These are phyloP conservation scores for Daubentonia madagascariensis DNA, from an alignment of 2,113 vertebrate genomes.

Conservation along the genomic window DNA sequence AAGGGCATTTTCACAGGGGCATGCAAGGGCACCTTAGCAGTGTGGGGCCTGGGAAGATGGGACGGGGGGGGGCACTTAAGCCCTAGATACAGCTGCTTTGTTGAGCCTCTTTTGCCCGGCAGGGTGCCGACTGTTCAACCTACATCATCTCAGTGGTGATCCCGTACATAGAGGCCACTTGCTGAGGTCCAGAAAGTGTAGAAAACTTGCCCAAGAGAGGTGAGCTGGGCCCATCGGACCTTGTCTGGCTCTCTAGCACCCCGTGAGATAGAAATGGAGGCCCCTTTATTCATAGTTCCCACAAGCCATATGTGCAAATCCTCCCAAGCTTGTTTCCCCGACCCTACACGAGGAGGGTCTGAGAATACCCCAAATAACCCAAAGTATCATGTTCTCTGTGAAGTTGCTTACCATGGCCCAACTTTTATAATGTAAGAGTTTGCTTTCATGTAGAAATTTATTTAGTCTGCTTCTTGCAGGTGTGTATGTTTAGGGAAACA, in stretches of 20 bases:
- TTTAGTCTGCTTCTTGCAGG: background rate
- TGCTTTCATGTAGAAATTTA: background rate
- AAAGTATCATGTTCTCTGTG: rapidly evolving
- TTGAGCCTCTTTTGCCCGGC: background rate
- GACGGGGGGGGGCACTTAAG: too few relatives aligned
- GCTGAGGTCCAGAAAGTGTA: background rate
- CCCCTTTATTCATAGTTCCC: background rate
- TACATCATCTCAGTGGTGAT: rapidly evolving
- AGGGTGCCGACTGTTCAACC: background rate
- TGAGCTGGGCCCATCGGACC: background rate
- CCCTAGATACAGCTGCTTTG: rapidly evolving
- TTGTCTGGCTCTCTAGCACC: background rate
- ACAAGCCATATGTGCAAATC: rapidly evolving
- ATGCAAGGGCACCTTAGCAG: background rate
- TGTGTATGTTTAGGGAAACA: background rate
- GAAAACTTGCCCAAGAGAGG: rapidly evolving
- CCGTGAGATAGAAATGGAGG: rapidly evolving
- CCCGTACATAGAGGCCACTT: rapidly evolving
- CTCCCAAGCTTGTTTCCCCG: rapidly evolving
- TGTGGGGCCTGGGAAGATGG: background rate
- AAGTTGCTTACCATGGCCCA: background rate
- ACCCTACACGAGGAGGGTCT: background rate
- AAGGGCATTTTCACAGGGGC: background rate
- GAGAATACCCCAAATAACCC: rapidly evolving
- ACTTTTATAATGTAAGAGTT: too few relatives aligned